phyloP scores from a whole-genome alignment of 2,113 vertebrate genomes.

The Corvus moneduloides region DNA sequence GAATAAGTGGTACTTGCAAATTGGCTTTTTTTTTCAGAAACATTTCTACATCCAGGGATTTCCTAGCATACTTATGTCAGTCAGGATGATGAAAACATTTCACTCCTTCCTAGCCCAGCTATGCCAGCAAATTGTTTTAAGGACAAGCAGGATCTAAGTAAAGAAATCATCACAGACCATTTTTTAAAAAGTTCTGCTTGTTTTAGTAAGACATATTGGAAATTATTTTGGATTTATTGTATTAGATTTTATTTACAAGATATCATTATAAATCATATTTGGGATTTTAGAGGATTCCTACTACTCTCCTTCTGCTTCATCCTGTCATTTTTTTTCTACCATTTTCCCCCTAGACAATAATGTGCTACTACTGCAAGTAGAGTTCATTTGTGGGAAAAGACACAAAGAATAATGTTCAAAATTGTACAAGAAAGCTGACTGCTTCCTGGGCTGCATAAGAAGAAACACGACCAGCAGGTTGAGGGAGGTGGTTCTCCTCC shows the following conservation, averaged over 20 bases:
- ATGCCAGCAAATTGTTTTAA: slow-evolving; percentile 37
- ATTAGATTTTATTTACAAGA: not conserved
- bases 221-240: not conserved
- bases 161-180: not conserved
- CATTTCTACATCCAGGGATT: not conserved
- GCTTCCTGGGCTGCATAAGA: not conserved
- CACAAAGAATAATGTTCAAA: not conserved
- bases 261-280: not conserved
- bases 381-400: not conserved
- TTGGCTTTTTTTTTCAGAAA: not conserved
- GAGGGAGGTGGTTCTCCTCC: not conserved
- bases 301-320: not conserved
- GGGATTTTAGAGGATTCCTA: not conserved
- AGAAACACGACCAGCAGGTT: rapidly evolving
- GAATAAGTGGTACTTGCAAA: slow-evolving; percentile 3
- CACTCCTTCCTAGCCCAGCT: not conserved
- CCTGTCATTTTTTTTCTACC: not conserved
- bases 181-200: not conserved
- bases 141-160: not conserved
- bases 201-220: not conserved
- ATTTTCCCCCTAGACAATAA: not conserved
- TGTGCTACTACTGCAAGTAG: not conserved
- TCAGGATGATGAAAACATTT: not conserved
- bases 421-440: not conserved
- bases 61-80: slow-evolving; percentile 30